These are phyloP conservation scores for Perognathus longimembris DNA, from an alignment of 2,113 vertebrate species.

Conservation along the genomic window DNA sequence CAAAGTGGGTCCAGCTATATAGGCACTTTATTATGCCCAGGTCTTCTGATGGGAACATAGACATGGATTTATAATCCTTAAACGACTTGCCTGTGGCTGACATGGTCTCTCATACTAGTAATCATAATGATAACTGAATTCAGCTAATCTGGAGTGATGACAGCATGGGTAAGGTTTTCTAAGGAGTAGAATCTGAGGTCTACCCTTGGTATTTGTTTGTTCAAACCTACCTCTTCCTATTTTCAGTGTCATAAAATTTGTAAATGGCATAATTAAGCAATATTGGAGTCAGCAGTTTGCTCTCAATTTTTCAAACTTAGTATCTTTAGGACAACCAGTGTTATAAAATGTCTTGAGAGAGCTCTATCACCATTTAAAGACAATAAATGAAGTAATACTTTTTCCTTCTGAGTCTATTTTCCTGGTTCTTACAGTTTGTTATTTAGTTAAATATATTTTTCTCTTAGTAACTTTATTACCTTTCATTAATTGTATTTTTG, in stretches of 20 bases:
- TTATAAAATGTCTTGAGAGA: not conserved
- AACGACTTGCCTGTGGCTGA: constrained; percentile 9
- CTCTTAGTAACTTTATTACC: not conserved
- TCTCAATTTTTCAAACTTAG: not conserved
- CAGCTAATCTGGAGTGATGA: not conserved
- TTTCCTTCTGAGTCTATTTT: not conserved
- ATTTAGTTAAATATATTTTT: not conserved
- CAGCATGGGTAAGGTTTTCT: not conserved
- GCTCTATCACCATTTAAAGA: not conserved
- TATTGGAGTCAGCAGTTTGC: not conserved
- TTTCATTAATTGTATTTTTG: not conserved
- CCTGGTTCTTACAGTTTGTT: not conserved
- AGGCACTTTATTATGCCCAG: not conserved
- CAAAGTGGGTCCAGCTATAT: constrained; percentile 5
- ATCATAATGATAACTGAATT: not conserved
- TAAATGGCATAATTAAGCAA: not conserved
- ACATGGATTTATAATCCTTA: not conserved
- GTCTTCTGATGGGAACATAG: constrained; percentile 31
- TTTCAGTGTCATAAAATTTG: constrained; percentile 28
- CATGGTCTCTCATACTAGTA: not conserved
- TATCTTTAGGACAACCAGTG: not conserved
- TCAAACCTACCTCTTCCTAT: not conserved
- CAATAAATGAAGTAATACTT: not conserved
- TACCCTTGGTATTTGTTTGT: not conserved
- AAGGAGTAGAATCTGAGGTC: not conserved